Evolutionary conservation across 53 echinoderm and acorn worm species (phyloP), one percentile per base, ranked within the genome.

Genomic region (Paelopatides confundens): DNA sequence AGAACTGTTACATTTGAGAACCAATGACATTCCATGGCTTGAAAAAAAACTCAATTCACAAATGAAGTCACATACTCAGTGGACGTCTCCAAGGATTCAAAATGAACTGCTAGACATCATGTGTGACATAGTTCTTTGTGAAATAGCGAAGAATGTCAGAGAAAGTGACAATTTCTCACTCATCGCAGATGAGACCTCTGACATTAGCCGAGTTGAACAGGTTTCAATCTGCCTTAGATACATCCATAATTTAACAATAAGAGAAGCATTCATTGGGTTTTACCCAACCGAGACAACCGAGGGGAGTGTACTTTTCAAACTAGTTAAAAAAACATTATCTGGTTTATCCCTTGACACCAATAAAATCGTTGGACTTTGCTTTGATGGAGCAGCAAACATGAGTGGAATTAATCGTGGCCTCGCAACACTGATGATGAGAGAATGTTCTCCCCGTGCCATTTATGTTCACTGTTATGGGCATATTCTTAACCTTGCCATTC

Each of bases 401-500:
- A 46, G 49, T 46, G 81, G 81, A 52, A 51, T 79, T 27, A 79
- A 79, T 51, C 81, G 81, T 31, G 58, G 8, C n/a, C 29, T 79
- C 24, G 81, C 48, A 1, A 79, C 81, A 21, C 0, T 50, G 50
- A 79, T 79, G 50, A 79, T 79, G 50, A 31, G 49, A 52, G 30
- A 79, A 79, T 51, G 81, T 49, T 51, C 81, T 49, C 81, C 81
- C 17, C 29, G 48, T 4, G 81, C 50, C 49, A 79, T 79, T 49
- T 79, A 79, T 46, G 58, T 79, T 13, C 79, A 79, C 54, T 79
- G 49, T 50, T 49, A 79, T 79, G 79, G 79, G 0, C 79, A 79
- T 79, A 26, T 48, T 49, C 28, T 79, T 26, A 79, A 79, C 18
- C 17, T 48, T 14, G 82, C 82, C 15, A 82, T 82, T 62, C 82